Base-by-base conservation (phyloP, 2,797 vertebrate species). In the Myoxocephalus aenaeus region DNA sequence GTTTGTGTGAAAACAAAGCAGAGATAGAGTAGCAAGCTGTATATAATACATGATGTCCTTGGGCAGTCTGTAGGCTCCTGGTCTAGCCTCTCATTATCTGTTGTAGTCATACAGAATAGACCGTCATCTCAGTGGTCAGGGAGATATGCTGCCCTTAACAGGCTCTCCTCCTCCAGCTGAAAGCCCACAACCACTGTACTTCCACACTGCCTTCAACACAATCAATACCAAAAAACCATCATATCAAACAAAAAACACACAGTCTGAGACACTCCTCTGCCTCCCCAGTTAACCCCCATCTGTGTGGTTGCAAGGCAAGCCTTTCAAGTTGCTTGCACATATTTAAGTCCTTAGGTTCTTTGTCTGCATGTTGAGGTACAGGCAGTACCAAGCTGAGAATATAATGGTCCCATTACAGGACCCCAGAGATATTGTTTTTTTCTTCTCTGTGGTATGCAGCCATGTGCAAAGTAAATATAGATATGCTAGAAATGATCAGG, bases 1-100 rank as follows among this genome's bases (percentile, higher is more conserved):
- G 91, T 93, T 90, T 90, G 75, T 92, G 82, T 83, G 88, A 77
- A 93, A 90, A 93, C 92, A 92, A 93, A 93, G 93, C 90, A 75
- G 77, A 86, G 90, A 86, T 88, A 89, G 89, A 83, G 84, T 80
- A 89, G 86, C 87, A 75, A 82, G 90, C 90, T 75, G 88, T 92
- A 93, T 92, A 93, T 92, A 93, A 92, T 90, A 91, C 90, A 90
- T 88, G 86, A 93, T 94, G 90, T 93, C 93, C 93, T 94, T 93
- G 93, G 93, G 93, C 93, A 90, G 89, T 94, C 88, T 88, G 89
- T 89, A 91, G 90, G 90, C 92, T 93, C 92, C 92, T 92, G 91
- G 88, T 92, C 92, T 91, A 92, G 90, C 91, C 91, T 92, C 92
- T 94, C 92, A 94, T 94, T 94, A 94, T 93, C 90, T 80, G 86